Conservation (phyloP, 2,797 vertebrate genomes). For the Anguilla megastoma region DNA sequence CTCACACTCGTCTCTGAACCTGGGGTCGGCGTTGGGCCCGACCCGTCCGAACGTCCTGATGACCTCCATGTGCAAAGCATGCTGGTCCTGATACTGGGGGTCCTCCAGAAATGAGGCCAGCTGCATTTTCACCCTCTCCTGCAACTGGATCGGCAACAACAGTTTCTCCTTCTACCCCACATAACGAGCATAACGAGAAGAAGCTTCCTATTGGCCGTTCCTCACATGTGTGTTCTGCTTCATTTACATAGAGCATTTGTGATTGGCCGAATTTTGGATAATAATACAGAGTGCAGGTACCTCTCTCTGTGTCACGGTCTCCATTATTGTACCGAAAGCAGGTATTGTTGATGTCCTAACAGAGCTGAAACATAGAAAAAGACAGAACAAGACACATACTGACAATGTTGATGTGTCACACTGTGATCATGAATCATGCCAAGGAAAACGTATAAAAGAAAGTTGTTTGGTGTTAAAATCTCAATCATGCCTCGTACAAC, state of each 20-base stretch:
- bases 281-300: conserved; percentile 60
- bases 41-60: conserved; percentile 96
- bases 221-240: neutral
- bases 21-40: conserved; percentile 93
- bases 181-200: neutral
- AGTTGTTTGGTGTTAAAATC: neutral
- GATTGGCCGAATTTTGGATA: neutral
- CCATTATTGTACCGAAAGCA: conserved; percentile 99
- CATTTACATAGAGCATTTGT: neutral
- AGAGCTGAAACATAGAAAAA: conserved; percentile 76
- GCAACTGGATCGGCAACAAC: conserved; percentile 72
- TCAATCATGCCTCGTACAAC: neutral
- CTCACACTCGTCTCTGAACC: conserved; percentile 98
- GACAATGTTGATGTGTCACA: neutral
- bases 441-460: neutral
- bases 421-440: neutral
- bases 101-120: conserved; percentile 96
- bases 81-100: conserved; percentile 97
- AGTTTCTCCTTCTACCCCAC: neutral
- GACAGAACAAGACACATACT: neutral
- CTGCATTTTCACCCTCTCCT: conserved; percentile 99
- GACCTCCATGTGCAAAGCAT: conserved; percentile 95
- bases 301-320: conserved; percentile 99
- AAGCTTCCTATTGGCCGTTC: neutral
- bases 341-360: conserved; percentile 98